Conservation (phyloP, 64 coral and sea anemone species). For the Actinia tenebrosa region DNA sequence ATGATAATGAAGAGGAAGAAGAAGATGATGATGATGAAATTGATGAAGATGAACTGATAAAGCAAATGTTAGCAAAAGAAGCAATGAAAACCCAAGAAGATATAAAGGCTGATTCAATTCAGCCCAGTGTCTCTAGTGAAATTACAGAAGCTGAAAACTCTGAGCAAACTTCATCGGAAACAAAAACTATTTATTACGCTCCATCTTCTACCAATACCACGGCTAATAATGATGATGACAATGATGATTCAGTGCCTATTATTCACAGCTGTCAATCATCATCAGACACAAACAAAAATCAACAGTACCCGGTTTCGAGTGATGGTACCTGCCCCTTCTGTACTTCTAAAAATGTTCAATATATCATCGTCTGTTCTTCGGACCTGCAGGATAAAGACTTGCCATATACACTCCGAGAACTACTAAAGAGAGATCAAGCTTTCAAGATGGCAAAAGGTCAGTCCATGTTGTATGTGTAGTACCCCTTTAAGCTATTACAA, state of each 20-base stretch:
- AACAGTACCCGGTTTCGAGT: constrained; percentile 69
- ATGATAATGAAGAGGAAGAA: constrained; percentile 34
- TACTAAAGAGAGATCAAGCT: constrained; percentile 73
- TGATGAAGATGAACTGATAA: constrained; percentile 89
- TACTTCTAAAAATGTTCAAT: constrained; percentile 69
- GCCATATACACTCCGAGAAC: constrained; percentile 62
- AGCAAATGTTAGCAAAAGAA: constrained; percentile 93
- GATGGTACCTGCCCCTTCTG: constrained; percentile 85
- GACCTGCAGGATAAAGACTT: constrained; percentile 67
- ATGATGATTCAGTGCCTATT: neutral
- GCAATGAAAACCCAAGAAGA: constrained; percentile 48
- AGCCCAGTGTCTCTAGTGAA: neutral
- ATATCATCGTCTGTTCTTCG: constrained; percentile 76
- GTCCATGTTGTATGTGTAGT: neutral
- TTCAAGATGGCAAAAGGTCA: constrained; percentile 99
- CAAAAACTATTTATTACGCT: neutral
- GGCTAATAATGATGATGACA: neutral
- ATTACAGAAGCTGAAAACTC: neutral
- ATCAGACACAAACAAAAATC: neutral
- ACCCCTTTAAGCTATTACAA: no score
- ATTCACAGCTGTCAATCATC: constrained; percentile 6
- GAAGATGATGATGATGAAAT: constrained; percentile 87
- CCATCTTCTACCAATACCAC: neutral
- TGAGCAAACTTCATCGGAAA: neutral
- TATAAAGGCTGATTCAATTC: constrained; percentile 1